Percentiles rank a stretch among this genome's conserved stretches.
Evolutionary conservation across 2,113 vertebrate genomes (phyloP).

Genomic region (Triplophysa siluroides): DNA sequence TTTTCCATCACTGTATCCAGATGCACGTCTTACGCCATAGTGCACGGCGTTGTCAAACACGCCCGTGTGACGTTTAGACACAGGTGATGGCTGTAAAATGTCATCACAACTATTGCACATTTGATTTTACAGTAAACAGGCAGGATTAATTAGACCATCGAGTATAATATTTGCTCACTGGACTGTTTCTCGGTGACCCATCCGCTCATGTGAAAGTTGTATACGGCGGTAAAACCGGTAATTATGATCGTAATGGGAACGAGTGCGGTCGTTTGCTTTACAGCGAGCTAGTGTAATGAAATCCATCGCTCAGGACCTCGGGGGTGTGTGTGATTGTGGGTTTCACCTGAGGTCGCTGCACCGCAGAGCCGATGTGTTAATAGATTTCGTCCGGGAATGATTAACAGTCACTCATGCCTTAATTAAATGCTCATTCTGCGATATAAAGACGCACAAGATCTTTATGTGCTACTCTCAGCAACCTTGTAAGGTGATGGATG

Average conservation of each 20-base stretch:
- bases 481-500: conserved; percentile 29
- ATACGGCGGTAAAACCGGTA: conserved; percentile 49
- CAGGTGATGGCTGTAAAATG: conserved; percentile 4
- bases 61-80: not conserved
- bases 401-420: conserved; percentile 70
- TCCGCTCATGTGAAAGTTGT: conserved; percentile 18
- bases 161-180: conserved; percentile 34
- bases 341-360: conserved; percentile 69
- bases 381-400: conserved; percentile 73
- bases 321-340: conserved; percentile 45
- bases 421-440: conserved; percentile 74
- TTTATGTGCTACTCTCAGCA: conserved; percentile 44
- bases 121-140: conserved; percentile 37
- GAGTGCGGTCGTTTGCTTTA: conserved; percentile 55
- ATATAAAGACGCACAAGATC: conserved; percentile 38
- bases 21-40: not conserved
- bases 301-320: conserved; percentile 62
- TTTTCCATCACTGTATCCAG: not conserved
- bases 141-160: conserved; percentile 44
- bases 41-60: not conserved
- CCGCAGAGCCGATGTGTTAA: conserved; percentile 61
- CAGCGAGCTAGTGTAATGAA: conserved; percentile 68
- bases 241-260: conserved; percentile 65
- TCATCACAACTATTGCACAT: not conserved
- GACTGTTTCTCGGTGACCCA: conserved; percentile 49